Base-by-base conservation (phyloP, 2,797 vertebrate species). In the Hydrophis major region DNA sequence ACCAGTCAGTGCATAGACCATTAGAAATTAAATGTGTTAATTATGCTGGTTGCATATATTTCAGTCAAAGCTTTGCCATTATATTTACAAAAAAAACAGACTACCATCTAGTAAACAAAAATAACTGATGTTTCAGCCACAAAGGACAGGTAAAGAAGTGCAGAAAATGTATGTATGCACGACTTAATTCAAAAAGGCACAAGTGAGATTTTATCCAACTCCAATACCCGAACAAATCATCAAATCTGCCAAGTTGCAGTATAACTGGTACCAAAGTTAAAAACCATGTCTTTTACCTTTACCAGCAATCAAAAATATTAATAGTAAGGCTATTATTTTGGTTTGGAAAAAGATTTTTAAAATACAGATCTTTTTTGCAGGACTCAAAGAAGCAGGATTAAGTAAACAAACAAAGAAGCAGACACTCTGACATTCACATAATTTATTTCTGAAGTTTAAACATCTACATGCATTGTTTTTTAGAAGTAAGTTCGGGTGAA, bases 41-140 rank as follows among this genome's bases (percentile, higher is more conserved):
- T 86, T 83, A 90, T 66, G 22, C 27, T 86, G 88, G 50, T 28
- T 83, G 86, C 10, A 50, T 89, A 27, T 57, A 25, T 37, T 42
- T 57, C n/a, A 86, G 63, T 37, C 63, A 86, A 66, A 42, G 42
- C 61, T 53, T 66, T 90, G 56, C 83, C n/a, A 88, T 90, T 94
- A 83, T 61, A 88, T 61, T 90, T 88, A 27, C 3, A 27, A 63
- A 90, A 90, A 37, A 78, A 78, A 63, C 42, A 74, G 8, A 83
- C 27, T 86, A 42, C 89, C 3, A 18, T 20, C 42, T 91, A 88
- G 14, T 74, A 92, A 90, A 13, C 60, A 92, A 50, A 69, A 87
- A 61, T 22, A 90, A n/a, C 37, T 91, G 42, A 91, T 53, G 13
- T 55, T 25, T 13, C 87, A 88, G 53, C 22, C 89, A 28, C 47